Conservation (phyloP, 2,113 vertebrate species). For the Toxotes jaculatrix region DNA sequence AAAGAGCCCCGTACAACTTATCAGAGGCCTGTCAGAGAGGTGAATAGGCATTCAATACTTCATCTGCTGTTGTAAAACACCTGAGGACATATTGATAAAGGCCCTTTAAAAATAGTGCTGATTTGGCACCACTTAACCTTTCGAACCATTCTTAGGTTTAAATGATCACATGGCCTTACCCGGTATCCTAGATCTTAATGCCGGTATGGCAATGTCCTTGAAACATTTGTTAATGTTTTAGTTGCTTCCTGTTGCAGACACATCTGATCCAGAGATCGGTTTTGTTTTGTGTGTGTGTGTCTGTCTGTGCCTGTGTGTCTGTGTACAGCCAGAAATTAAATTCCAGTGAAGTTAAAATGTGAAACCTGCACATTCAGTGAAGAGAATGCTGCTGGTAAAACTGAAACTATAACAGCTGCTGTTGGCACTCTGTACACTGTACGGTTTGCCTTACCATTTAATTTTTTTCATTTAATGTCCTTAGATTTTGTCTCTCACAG, state of each 20-base stretch:
- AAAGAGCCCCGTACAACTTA: conserved; percentile 47
- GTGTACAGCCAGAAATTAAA: too few species aligned
- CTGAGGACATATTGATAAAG: conserved; percentile 44
- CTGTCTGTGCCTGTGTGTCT: too few species aligned
- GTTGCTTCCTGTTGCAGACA: too few species aligned
- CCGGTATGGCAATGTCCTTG: background rate
- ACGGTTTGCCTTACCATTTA: background rate
- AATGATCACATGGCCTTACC: conserved; percentile 15
- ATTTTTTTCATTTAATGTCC: conserved; percentile 6
- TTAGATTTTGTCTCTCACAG: conserved; percentile 5
- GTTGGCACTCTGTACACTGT: background rate
- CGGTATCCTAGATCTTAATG: conserved; percentile 1
- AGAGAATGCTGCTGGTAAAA: background rate
- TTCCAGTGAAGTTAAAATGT: too few species aligned
- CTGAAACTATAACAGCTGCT: background rate
- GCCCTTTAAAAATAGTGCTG: conserved; percentile 58
- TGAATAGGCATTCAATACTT: conserved; percentile 53
- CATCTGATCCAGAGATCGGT: too few species aligned
- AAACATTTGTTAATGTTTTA: background rate
- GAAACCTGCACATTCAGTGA: conserved; percentile 5
- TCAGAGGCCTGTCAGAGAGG: conserved; percentile 50
- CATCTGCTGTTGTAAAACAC: conserved; percentile 57
- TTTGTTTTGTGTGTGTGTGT: too few species aligned
- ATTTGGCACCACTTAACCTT: conserved; percentile 53
- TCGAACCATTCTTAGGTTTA: background rate